Percentiles rank a stretch among this genome's conserved stretches.
Conservation (phyloP, 2,888 invertebrate genomes). For the Eristalis arbustorum region DNA sequence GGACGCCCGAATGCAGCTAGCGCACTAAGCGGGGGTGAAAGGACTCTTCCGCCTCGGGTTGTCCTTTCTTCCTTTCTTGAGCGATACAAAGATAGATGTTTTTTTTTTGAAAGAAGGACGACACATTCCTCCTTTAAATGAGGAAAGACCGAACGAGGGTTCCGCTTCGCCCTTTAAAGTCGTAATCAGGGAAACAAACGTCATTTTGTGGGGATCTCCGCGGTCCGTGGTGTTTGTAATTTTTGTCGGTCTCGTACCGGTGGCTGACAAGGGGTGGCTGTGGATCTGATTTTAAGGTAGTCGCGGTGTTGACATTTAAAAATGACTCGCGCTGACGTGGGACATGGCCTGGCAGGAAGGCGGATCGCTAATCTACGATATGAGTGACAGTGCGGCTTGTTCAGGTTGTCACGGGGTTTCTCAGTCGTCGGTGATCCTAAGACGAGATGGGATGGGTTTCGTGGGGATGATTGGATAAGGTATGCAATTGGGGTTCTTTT, state of each 20-base stretch:
- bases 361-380: constrained; percentile 57
- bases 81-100: constrained; percentile 58
- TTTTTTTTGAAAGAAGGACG: not conserved
- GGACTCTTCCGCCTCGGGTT: constrained; percentile 49
- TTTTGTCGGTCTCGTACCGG: constrained; percentile 32
- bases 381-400: constrained; percentile 59
- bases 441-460: not conserved
- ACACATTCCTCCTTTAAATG: constrained; percentile 50
- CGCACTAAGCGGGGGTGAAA: not conserved
- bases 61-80: constrained; percentile 12
- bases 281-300: not conserved
- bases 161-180: constrained; percentile 31
- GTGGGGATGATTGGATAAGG: too few species aligned
- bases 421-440: not conserved
- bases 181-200: constrained; percentile 56
- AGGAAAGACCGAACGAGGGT: constrained; percentile 1
- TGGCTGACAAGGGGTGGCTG: not conserved
- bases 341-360: not conserved
- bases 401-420: not conserved
- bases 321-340: constrained; percentile 54
- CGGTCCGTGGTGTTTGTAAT: constrained; percentile 8
- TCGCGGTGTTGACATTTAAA: constrained; percentile 61
- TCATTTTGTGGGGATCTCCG: constrained; percentile 32
- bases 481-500: too few species aligned
- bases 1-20: not conserved